Percentiles rank a stretch among this genome's conserved stretches.
phyloP scores from a whole-genome alignment of 2,797 vertebrate genomes.

The Botia kubotai region DNA sequence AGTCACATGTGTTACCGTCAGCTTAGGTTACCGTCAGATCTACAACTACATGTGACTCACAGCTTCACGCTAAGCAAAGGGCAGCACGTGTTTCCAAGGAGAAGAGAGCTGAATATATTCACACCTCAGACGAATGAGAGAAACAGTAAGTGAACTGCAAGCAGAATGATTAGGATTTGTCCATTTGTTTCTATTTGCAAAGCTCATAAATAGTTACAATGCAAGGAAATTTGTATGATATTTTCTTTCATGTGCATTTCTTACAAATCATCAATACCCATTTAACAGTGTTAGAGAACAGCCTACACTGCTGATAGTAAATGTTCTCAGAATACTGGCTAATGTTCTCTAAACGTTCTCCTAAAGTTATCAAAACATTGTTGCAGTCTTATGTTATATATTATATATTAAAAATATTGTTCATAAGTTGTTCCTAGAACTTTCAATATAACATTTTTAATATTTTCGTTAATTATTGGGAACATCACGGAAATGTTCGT shows the following conservation, averaged over 20 bases:
- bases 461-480: too few species aligned
- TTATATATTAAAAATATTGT: too few species aligned
- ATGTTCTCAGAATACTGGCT: too few species aligned
- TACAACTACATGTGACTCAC: slow-evolving; percentile 50
- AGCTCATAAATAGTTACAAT: slow-evolving; percentile 47
- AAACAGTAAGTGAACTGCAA: slow-evolving; percentile 40
- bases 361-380: too few species aligned
- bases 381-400: too few species aligned
- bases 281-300: too few species aligned
- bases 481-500: too few species aligned
- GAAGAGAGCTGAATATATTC: slow-evolving; percentile 44
- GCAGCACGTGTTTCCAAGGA: slow-evolving; percentile 41
- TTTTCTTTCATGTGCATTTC: slow-evolving; percentile 1
- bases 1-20: slow-evolving; percentile 56
- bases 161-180: slow-evolving; percentile 22
- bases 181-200: slow-evolving; percentile 24
- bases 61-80: slow-evolving; percentile 37
- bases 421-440: too few species aligned
- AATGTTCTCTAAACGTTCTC: too few species aligned
- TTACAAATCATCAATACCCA: not conserved
- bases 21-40: slow-evolving; percentile 54
- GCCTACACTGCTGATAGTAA: too few species aligned
- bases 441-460: too few species aligned
- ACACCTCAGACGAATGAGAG: slow-evolving; percentile 34
- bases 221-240: not conserved